A percentile compares a stretch with the other conserved stretches of the same genome.
Conservation (phyloP, 2,113 vertebrate species). For the Ornithorhynchus anatinus region DNA sequence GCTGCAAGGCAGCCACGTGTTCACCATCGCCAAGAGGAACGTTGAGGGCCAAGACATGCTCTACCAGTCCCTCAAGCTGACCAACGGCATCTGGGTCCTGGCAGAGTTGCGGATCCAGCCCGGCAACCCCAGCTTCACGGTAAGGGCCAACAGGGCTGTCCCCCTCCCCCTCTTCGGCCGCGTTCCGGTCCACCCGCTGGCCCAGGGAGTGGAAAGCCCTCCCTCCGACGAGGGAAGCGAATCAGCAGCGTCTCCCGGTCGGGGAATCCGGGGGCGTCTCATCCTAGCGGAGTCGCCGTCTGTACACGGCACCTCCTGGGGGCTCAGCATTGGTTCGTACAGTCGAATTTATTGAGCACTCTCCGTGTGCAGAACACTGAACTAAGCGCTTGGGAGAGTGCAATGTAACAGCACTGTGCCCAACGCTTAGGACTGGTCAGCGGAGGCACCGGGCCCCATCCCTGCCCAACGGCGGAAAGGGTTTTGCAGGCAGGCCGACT, state of each 20-base stretch:
- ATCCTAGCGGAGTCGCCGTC: neutral
- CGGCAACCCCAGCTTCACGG: constrained; percentile 84
- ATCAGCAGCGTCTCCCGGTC: neutral
- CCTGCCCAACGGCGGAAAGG: neutral
- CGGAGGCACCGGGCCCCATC: neutral
- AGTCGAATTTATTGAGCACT: too few species aligned
- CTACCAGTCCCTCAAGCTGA: constrained; percentile 95
- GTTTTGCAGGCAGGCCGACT: neutral
- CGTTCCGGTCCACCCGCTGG: neutral
- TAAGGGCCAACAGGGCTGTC: constrained; percentile 52
- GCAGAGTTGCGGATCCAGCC: constrained; percentile 90
- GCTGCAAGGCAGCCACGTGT: constrained; percentile 93
- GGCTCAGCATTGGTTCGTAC: too few species aligned
- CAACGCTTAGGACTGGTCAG: neutral
- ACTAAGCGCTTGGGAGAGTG: too few species aligned
- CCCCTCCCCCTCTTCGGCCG: neutral
- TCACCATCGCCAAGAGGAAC: constrained; percentile 93
- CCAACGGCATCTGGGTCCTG: constrained; percentile 95
- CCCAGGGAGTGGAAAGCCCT: neutral
- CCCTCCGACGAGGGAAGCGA: neutral
- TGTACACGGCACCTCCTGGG: neutral
- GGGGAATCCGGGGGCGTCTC: neutral
- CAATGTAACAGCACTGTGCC: neutral
- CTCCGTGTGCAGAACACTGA: too few species aligned
- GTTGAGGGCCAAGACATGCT: constrained; percentile 97